These are phyloP conservation scores for Prionailurus viverrinus DNA, from an alignment of 2,113 vertebrate genomes.

Conservation along the genomic window DNA sequence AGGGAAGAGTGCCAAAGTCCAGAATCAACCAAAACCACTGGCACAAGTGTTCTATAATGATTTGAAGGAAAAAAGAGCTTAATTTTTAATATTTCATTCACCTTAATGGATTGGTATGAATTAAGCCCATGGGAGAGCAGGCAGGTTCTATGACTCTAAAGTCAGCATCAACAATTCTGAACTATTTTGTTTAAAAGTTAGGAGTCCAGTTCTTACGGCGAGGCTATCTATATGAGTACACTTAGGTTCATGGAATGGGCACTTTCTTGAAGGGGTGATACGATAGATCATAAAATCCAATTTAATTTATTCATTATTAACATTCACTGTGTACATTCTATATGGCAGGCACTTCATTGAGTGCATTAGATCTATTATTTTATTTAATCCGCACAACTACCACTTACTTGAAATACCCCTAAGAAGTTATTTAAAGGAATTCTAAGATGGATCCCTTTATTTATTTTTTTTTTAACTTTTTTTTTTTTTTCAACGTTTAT, in stretches of 20 bases:
- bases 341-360: not conserved
- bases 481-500: too few relatives aligned
- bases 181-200: not conserved
- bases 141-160: conserved; percentile 14
- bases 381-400: conserved; percentile 20
- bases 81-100: conserved; percentile 46
- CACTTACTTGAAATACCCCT: conserved; percentile 22
- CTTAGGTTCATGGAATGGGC: not conserved
- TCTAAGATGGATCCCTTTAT: not conserved
- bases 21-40: conserved; percentile 30
- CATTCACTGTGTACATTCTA: not conserved
- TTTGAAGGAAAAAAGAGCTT: conserved; percentile 2
- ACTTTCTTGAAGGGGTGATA: conserved; percentile 11
- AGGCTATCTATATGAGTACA: not conserved
- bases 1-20: not conserved
- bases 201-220: not conserved
- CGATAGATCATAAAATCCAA: conserved; percentile 11
- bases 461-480: too few relatives aligned
- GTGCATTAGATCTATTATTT: conserved; percentile 44
- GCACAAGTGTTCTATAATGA: conserved; percentile 9
- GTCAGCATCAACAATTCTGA: not conserved
- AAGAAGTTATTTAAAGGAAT: conserved; percentile 41
- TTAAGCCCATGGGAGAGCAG: not conserved
- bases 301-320: not conserved
- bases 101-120: conserved; percentile 5